Conservation (phyloP, 2,113 vertebrate species). For the Danionella cerebrum region DNA sequence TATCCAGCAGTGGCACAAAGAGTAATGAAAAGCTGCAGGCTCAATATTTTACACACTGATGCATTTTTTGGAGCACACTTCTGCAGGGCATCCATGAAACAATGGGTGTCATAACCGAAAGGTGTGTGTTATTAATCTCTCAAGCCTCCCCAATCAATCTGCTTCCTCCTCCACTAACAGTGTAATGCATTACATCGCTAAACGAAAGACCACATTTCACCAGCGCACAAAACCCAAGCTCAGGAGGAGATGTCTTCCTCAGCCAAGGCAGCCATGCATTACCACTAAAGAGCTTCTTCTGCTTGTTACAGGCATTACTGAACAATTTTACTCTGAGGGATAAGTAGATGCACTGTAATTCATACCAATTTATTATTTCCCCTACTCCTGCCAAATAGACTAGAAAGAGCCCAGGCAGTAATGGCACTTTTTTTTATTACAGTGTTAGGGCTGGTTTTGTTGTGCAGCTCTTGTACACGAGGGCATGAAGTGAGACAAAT, state of each 20-base stretch:
- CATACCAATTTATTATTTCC: conserved; percentile 40
- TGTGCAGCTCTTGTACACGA: not conserved
- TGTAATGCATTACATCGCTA: conserved; percentile 67
- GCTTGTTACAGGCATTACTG: conserved; percentile 50
- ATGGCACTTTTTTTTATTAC: conserved; percentile 18
- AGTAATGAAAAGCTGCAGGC: conserved; percentile 86
- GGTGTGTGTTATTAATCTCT: conserved; percentile 81
- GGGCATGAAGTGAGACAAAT: conserved; percentile 4
- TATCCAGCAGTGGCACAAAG: conserved; percentile 71
- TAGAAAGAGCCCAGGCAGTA: conserved; percentile 7
- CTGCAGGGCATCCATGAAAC: conserved; percentile 77
- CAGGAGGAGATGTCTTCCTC: conserved; percentile 61
- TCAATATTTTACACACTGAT: conserved; percentile 93
- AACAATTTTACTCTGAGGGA: conserved; percentile 41
- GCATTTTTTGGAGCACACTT: conserved; percentile 77
- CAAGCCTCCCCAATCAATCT: conserved; percentile 78
- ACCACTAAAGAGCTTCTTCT: conserved; percentile 50
- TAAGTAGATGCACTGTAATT: conserved; percentile 41
- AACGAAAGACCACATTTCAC: conserved; percentile 72
- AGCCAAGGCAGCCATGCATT: conserved; percentile 45
- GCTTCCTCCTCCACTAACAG: conserved; percentile 66
- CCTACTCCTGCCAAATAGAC: conserved; percentile 30
- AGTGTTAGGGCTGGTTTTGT: not conserved
- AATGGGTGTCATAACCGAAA: conserved; percentile 85
- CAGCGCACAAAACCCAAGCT: conserved; percentile 55